These are phyloP conservation scores for Clusia tigrina DNA, from an alignment of 2,888 invertebrate species.

Conservation along the genomic window DNA sequence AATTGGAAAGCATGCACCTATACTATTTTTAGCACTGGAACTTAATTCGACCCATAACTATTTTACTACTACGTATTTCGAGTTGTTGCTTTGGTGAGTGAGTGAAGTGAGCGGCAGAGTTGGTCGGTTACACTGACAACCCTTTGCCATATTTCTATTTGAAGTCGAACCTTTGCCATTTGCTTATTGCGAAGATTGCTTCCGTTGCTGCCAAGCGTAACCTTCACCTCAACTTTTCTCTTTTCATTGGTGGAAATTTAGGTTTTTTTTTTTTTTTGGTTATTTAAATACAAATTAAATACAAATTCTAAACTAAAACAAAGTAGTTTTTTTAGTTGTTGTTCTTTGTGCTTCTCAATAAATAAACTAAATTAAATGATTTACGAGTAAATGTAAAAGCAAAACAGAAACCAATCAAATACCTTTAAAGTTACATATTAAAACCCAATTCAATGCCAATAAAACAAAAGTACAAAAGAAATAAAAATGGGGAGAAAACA, in stretches of 20 bases:
- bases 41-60: constrained; percentile 6
- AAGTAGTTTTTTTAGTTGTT: constrained; percentile 11
- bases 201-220: constrained; percentile 36
- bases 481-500: constrained; percentile 21
- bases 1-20: constrained; percentile 1
- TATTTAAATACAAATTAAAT: constrained; percentile 7
- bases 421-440: constrained; percentile 24
- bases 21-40: not conserved
- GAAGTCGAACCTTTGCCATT: no score
- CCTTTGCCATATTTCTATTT: not conserved
- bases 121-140: constrained; percentile 6
- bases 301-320: not conserved
- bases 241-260: constrained; percentile 42
- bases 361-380: constrained; percentile 31
- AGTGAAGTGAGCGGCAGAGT: constrained; percentile 23
- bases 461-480: constrained; percentile 17
- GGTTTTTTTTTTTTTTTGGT: constrained; percentile 22
- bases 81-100: constrained; percentile 38
- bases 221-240: constrained; percentile 30
- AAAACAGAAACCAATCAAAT: constrained; percentile 25
- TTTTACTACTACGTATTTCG: constrained; percentile 47
- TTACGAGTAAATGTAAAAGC: not conserved
- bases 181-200: constrained; percentile 33
- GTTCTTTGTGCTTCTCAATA: constrained; percentile 26
- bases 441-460: constrained; percentile 15